phyloP scores from a whole-genome alignment of 2,113 vertebrate genomes.

The Microcebus murinus region DNA sequence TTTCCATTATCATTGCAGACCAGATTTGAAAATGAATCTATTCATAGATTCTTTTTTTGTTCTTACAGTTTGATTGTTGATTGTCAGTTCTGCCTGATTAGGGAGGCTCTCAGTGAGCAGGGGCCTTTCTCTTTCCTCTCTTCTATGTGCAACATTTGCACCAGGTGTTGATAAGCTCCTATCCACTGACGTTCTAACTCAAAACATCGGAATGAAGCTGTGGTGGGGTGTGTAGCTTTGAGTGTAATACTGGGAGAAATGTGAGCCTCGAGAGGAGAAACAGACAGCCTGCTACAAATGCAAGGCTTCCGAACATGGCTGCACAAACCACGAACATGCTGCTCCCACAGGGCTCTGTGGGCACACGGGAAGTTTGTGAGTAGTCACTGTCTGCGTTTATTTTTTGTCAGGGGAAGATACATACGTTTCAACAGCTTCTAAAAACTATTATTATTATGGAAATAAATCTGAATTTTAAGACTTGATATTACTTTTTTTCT shows the following conservation, averaged over 20 bases:
- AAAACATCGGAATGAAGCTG: background rate
- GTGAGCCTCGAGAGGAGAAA: background rate
- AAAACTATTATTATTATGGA: background rate
- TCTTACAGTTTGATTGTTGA: background rate
- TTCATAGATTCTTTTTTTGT: background rate
- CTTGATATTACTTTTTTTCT: background rate
- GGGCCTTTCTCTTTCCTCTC: background rate
- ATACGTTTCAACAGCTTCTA: background rate
- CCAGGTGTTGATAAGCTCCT: background rate
- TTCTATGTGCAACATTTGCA: background rate
- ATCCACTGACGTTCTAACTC: background rate
- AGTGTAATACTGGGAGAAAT: background rate
- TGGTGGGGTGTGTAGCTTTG: background rate
- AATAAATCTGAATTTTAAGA: background rate
- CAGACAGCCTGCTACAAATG: background rate
- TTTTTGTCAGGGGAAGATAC: background rate
- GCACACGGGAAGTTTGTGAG: background rate
- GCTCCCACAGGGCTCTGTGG: background rate
- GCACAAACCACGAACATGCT: background rate
- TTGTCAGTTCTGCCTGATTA: background rate
- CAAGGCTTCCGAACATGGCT: background rate
- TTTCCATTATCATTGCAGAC: background rate
- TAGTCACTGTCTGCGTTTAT: background rate
- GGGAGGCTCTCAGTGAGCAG: background rate
- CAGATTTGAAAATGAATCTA: conserved; percentile 25